These are phyloP conservation scores for Ptilonorhynchus violaceus DNA, from an alignment of 2,113 vertebrate genomes.

Conservation along the genomic window DNA sequence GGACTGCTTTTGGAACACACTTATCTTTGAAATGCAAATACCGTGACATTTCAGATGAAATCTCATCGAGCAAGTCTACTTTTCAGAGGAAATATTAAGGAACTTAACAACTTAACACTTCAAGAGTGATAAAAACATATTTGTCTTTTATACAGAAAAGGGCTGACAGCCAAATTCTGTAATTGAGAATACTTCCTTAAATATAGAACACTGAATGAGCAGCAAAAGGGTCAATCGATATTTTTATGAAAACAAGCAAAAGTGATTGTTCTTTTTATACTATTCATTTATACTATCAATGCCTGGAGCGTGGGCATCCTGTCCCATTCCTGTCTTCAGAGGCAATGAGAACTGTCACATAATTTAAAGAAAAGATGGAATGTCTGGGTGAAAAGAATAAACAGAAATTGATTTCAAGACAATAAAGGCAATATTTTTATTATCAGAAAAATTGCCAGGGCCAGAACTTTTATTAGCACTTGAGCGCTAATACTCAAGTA, in stretches of 20 bases:
- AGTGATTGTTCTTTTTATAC: neutral
- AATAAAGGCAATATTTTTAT: neutral
- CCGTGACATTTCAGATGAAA: neutral
- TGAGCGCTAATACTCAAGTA: no score
- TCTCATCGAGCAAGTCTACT: neutral
- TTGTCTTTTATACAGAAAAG: conserved; percentile 3
- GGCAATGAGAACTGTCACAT: accelerated
- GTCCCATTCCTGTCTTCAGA: neutral
- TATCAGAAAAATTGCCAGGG: neutral
- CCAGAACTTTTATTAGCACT: neutral
- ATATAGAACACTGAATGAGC: neutral
- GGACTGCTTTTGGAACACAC: neutral
- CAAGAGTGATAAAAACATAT: conserved; percentile 35
- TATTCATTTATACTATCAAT: neutral
- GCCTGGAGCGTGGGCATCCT: neutral
- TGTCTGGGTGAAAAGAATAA: neutral
- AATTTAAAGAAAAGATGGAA: neutral
- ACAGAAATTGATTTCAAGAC: neutral
- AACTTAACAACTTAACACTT: conserved; percentile 56
- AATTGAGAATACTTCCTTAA: conserved; percentile 31
- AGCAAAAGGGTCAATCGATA: neutral
- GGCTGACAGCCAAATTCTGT: conserved; percentile 15
- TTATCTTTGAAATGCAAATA: conserved; percentile 3
- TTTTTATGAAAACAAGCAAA: neutral
- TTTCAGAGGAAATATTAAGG: conserved; percentile 46